Conservation (phyloP, 2,113 vertebrate genomes). For the Megaptera novaeangliae region DNA sequence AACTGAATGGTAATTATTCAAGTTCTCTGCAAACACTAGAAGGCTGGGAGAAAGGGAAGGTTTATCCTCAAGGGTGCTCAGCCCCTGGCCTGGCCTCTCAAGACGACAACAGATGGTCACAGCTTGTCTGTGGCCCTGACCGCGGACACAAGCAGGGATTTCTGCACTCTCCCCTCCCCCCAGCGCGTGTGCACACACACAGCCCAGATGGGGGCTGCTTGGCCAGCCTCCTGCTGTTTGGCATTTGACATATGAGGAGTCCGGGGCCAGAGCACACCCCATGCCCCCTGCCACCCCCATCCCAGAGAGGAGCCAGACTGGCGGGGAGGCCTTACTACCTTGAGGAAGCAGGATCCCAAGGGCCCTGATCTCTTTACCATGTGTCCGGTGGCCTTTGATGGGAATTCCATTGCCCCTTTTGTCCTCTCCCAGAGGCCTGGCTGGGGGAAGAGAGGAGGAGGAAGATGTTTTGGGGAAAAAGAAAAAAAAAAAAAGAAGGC, state of each 20-base stretch:
- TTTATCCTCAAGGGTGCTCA: conserved; percentile 12
- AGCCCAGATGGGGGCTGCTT: conserved; percentile 80
- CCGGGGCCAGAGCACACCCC: conserved; percentile 38
- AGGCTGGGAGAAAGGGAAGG: background rate
- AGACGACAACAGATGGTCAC: conserved; percentile 80
- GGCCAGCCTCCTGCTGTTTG: conserved; percentile 81
- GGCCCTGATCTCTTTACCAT: conserved; percentile 78
- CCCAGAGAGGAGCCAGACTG: conserved; percentile 53
- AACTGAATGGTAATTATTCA: background rate
- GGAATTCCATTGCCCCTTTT: conserved; percentile 68
- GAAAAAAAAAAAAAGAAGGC: background rate
- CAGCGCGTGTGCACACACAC: background rate
- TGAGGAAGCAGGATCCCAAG: conserved; percentile 48
- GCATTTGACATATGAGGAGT: conserved; percentile 80
- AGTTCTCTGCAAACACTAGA: background rate
- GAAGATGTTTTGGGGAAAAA: accelerated
- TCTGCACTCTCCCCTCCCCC: conserved; percentile 65
- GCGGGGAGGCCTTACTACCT: conserved; percentile 33
- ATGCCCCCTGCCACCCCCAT: background rate
- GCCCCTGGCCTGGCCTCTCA: conserved; percentile 43
- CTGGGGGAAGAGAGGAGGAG: background rate
- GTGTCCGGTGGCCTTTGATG: conserved; percentile 70
- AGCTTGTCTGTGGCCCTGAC: conserved; percentile 81
- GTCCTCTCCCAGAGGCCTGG: background rate
- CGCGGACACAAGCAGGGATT: conserved; percentile 73